Evolutionary conservation across 2,888 invertebrate genomes (phyloP), one percentile per base, ranked within the genome.

Genomic region (Chrysomela aeneicollis): DNA sequence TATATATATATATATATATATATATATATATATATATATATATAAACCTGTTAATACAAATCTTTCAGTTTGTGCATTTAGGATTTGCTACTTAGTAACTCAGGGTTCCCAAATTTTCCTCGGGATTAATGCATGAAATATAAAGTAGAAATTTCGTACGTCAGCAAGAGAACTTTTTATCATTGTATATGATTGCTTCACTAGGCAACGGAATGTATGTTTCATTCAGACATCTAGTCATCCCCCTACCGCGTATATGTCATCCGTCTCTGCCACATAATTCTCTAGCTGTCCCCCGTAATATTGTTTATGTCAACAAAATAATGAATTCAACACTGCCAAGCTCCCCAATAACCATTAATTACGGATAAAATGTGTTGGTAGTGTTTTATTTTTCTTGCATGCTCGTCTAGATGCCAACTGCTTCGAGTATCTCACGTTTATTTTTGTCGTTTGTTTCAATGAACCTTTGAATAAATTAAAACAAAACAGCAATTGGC

Each of bases 381-480:
- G 26, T 46, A 21, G 46, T 26, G 12, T 32, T 32, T 57, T 57
- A 26, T 19, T 57, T 57, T 57, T 21, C 17, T 57, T 30, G 47
- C 57, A 18, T 15, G 57, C 37, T 47, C 46, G 57, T 47, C 57
- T 57, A 57, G 46, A 57, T 46, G 57, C 57, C 57, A 55, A 57
- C 30, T 17, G 32, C 32, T 30, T 1, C 52, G n/a, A 42, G 35
- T n/a, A 37, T 62, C 64, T 63, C 54, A 64, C 49, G 63, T 68
- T 71, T 64, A 67, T 71, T 74, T 71, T 74, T 71, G 69, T 68
- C 66, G 72, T 73, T 73, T 70, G 70, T 75, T 80, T 80, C 79
- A 80, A 80, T 80, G 79, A 78, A 78, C 77, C 76, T 76, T 75
- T 76, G 77, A 78, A 80, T 77, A 79, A 77, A 78, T 77, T 77